Conservation (phyloP, 2,888 invertebrate species). For the Galeruca laticollis region DNA sequence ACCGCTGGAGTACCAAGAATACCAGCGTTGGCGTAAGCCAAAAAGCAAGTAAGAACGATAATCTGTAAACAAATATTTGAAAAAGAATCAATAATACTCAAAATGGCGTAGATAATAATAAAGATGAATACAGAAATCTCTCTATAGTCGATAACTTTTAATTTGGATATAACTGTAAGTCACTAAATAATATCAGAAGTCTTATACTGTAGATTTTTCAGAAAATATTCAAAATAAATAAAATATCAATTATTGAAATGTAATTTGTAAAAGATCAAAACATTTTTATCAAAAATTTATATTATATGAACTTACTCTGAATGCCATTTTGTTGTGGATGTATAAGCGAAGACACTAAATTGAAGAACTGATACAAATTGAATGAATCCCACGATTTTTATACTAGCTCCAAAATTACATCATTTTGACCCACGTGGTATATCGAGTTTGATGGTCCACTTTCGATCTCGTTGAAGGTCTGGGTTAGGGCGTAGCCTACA, state of each 20-base stretch:
- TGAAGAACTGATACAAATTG: conserved; percentile 56
- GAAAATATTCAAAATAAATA: conserved; percentile 3
- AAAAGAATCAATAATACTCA: background rate
- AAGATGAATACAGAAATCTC: too few species aligned
- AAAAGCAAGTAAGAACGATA: conserved; percentile 70
- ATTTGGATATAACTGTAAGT: too few species aligned
- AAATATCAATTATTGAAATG: too few species aligned
- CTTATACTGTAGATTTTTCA: background rate
- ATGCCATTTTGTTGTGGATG: conserved; percentile 56
- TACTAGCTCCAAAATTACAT: conserved; percentile 54
- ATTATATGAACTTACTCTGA: conserved; percentile 58
- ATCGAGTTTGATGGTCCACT: conserved; percentile 58
- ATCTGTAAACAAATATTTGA: conserved; percentile 62
- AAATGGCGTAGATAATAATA: too few species aligned
- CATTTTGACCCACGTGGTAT: conserved; percentile 46
- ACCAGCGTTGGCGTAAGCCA: conserved; percentile 74
- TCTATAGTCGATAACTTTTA: too few species aligned
- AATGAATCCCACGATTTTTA: conserved; percentile 54
- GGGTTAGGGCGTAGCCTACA: conserved; percentile 59
- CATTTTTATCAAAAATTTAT: too few species aligned
- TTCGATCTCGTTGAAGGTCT: conserved; percentile 65
- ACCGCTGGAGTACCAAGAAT: conserved; percentile 61
- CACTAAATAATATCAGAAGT: too few species aligned
- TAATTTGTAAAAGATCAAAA: too few species aligned
- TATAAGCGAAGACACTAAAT: conserved; percentile 44